Conservation (phyloP, 2,113 vertebrate species). For the Smithornis capensis region DNA sequence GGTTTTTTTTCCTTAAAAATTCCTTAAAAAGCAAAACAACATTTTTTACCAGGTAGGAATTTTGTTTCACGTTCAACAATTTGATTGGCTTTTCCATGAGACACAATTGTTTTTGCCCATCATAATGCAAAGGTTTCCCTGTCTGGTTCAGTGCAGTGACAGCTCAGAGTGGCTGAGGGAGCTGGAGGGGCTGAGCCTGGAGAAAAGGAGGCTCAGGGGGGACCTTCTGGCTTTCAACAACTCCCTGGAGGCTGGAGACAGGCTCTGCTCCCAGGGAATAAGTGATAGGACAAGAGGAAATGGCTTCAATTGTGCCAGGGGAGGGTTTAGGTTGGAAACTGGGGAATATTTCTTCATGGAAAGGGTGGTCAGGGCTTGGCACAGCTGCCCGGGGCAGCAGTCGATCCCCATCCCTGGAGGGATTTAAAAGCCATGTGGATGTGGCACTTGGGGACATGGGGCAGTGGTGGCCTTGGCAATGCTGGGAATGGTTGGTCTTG, state of each 20-base stretch:
- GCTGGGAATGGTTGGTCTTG: background rate
- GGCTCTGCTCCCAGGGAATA: background rate
- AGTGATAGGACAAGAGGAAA: background rate
- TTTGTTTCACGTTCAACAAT: background rate
- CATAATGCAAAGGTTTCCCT: background rate
- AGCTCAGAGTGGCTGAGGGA: background rate
- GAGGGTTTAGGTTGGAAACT: background rate
- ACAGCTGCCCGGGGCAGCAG: background rate
- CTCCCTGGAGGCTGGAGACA: background rate
- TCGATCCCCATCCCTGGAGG: background rate
- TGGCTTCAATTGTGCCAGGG: background rate
- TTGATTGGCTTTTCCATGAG: background rate
- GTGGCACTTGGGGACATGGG: background rate
- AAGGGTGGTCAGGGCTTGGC: background rate
- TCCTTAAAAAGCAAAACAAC: background rate
- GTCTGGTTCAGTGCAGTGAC: background rate
- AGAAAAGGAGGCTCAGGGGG: background rate
- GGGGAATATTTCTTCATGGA: background rate
- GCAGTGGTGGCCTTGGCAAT: background rate
- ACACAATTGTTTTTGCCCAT: background rate
- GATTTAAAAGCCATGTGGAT: background rate
- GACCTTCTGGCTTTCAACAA: background rate
- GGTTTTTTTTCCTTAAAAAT: background rate
- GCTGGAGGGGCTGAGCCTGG: background rate
- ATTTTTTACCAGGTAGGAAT: background rate